Evolutionary conservation across 2,113 vertebrate species (phyloP).

Genomic region (Poeciliopsis turrubarensis): DNA sequence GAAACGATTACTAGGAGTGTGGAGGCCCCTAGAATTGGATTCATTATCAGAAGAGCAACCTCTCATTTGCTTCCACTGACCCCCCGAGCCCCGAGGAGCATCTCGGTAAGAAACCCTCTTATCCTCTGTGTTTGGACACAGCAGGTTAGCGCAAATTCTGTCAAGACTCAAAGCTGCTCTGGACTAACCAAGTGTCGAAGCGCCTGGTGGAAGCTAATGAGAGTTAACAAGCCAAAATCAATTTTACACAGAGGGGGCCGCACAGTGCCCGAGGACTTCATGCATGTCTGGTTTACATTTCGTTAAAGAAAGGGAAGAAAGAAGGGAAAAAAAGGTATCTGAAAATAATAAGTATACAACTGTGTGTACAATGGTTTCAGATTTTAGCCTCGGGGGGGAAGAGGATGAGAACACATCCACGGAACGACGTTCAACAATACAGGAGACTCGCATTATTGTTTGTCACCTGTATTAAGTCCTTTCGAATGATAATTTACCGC

Average conservation of each 20-base stretch:
- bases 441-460: conserved; percentile 36
- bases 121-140: conserved; percentile 41
- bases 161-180: conserved; percentile 46
- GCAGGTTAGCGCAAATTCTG: conserved; percentile 33
- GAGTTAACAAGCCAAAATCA: conserved; percentile 63
- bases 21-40: conserved; percentile 48
- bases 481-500: conserved; percentile 19
- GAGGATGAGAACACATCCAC: not conserved
- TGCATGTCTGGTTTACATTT: conserved; percentile 30
- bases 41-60: conserved; percentile 54
- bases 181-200: conserved; percentile 46
- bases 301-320: conserved; percentile 15
- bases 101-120: conserved; percentile 7
- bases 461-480: conserved; percentile 6
- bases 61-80: conserved; percentile 27
- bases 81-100: not conserved
- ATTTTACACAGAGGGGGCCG: conserved; percentile 48
- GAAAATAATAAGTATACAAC: conserved; percentile 15
- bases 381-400: not conserved
- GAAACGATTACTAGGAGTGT: conserved; percentile 54
- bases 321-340: not conserved
- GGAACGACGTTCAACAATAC: not conserved
- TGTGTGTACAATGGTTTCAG: not conserved
- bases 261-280: conserved; percentile 37
- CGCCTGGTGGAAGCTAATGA: conserved; percentile 45